Conservation (phyloP, 2,113 vertebrate species). For the Paratilapia polleni region DNA sequence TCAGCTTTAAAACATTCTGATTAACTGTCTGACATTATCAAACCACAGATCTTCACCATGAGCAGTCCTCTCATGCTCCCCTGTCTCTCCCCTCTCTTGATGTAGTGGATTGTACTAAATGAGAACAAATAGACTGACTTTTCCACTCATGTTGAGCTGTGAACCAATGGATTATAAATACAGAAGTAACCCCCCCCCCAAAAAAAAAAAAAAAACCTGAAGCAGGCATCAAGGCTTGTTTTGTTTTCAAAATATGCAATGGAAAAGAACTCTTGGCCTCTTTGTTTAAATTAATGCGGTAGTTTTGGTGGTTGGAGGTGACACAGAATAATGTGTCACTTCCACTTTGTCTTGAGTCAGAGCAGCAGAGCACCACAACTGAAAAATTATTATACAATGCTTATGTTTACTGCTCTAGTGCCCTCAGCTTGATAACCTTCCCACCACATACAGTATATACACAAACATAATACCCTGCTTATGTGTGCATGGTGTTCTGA, state of each 20-base stretch:
- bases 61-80: background rate
- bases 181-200: background rate
- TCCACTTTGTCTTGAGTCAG: background rate
- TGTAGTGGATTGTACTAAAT: background rate
- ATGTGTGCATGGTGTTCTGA: background rate
- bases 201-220: background rate
- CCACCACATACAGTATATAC: background rate
- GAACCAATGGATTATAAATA: slow-evolving; percentile 51
- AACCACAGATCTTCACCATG: slow-evolving; percentile 13
- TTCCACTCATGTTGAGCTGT: slow-evolving; percentile 31
- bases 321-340: slow-evolving; percentile 7
- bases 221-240: background rate
- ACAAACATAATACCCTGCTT: background rate
- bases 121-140: slow-evolving; percentile 34
- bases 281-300: slow-evolving; percentile 19
- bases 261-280: slow-evolving; percentile 28
- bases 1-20: slow-evolving; percentile 5
- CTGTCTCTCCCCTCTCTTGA: background rate
- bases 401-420: background rate
- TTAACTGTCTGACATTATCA: slow-evolving; percentile 24
- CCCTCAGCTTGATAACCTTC: background rate
- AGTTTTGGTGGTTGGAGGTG: slow-evolving; percentile 16
- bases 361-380: background rate
- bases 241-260: slow-evolving; percentile 27
- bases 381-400: slow-evolving; percentile 35